phyloP scores from a whole-genome alignment of 2,888 invertebrate species.

The Anticlea derivata region DNA sequence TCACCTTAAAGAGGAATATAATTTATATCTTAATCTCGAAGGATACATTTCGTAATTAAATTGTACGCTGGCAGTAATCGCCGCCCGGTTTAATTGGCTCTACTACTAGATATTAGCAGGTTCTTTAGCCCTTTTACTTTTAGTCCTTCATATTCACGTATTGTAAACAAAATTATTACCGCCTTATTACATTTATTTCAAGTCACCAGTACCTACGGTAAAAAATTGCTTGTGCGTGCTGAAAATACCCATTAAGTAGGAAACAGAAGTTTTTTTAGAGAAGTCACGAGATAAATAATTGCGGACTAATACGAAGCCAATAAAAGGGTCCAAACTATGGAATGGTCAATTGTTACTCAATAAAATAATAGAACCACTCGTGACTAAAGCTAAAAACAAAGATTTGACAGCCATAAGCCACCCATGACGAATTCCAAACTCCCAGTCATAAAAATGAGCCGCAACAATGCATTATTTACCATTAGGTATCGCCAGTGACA shows the following conservation, averaged over 20 bases:
- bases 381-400: constrained; percentile 39
- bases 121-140: constrained; percentile 53
- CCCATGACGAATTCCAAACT: constrained; percentile 75
- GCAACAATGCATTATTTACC: constrained; percentile 82
- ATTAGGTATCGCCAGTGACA: constrained; percentile 80
- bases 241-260: no score
- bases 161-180: constrained; percentile 28
- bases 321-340: not conserved
- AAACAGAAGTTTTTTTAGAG: no score
- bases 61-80: not conserved
- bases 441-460: constrained; percentile 75
- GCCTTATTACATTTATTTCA: no score
- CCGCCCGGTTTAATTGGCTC: constrained; percentile 3
- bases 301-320: not conserved
- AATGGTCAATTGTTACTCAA: not conserved
- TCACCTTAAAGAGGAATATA: no score
- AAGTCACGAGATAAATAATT: no score
- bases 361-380: constrained; percentile 13
- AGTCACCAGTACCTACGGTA: no score
- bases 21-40: no score
- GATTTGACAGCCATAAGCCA: constrained; percentile 59
- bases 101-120: not conserved
- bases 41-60: not conserved
- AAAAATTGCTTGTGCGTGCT: no score
- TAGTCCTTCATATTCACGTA: constrained; percentile 58